A percentile compares a stretch with the other conserved stretches of the same genome.
These are phyloP conservation scores for Corythornis cristatus DNA, from an alignment of 2,113 vertebrate genomes.

Conservation along the genomic window DNA sequence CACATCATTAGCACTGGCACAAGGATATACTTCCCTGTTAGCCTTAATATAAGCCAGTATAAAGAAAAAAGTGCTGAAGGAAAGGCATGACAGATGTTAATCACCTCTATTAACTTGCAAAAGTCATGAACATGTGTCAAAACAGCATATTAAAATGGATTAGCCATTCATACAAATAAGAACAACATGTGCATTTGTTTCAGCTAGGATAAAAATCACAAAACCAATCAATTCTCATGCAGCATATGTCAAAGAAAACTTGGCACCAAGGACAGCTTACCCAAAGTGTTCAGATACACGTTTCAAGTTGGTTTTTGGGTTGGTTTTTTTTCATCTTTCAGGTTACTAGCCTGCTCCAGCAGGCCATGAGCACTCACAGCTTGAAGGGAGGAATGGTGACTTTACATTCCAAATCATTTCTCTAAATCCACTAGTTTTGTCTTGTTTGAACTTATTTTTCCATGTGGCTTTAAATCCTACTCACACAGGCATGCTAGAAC, in stretches of 20 bases:
- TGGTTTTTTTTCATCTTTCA: conserved; percentile 21
- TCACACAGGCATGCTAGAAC: neutral
- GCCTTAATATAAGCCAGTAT: neutral
- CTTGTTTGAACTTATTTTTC: neutral
- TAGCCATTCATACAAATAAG: conserved; percentile 67
- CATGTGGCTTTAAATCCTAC: neutral
- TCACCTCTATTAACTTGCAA: conserved; percentile 59
- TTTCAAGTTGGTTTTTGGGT: neutral
- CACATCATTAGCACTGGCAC: neutral
- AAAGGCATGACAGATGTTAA: conserved; percentile 39
- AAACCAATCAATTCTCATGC: conserved; percentile 35
- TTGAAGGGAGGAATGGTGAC: neutral
- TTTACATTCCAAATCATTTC: neutral
- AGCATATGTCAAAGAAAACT: conserved; percentile 19
- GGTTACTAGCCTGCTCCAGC: neutral
- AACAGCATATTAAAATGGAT: conserved; percentile 63
- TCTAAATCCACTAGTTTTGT: neutral
- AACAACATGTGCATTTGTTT: conserved; percentile 63
- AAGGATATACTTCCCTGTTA: neutral
- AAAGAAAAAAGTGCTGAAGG: neutral
- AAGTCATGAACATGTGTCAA: conserved; percentile 62
- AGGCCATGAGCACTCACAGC: neutral
- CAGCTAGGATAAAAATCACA: conserved; percentile 52
- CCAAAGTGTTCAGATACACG: neutral
- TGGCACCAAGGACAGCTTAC: neutral